A percentile compares a stretch with the other conserved stretches of the same genome.
These are phyloP conservation scores for Drosophila emarginata DNA, from an alignment of 2,888 invertebrate species.

Conservation along the genomic window DNA sequence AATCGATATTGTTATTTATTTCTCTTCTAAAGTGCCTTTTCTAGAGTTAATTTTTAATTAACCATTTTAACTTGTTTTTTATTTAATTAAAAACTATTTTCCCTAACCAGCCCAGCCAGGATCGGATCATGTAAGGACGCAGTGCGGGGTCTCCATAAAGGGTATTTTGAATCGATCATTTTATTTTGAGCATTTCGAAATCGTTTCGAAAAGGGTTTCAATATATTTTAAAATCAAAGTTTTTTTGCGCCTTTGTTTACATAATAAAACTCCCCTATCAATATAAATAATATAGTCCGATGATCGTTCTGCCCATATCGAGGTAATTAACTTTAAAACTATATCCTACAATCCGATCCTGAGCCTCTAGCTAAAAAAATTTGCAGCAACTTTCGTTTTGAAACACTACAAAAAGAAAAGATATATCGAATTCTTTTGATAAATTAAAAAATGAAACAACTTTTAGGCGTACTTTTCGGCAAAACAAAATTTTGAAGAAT, in stretches of 20 bases:
- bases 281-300: neutral
- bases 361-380: constrained; percentile 2
- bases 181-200: neutral
- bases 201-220: neutral
- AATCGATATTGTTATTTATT: neutral
- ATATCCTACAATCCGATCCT: neutral
- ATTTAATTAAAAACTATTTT: constrained; percentile 10
- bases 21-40: constrained; percentile 71
- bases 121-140: neutral
- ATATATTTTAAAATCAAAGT: neutral
- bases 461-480: constrained; percentile 77
- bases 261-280: neutral
- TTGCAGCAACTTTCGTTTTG: constrained; percentile 62
- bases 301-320: neutral
- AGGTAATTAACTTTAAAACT: constrained; percentile 3
- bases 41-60: constrained; percentile 49
- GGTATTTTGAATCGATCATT: no score
- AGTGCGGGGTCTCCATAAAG: no score
- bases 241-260: neutral
- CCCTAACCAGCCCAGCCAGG: neutral
- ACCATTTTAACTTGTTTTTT: constrained; percentile 1
- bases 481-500: constrained; percentile 45
- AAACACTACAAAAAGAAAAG: constrained; percentile 34
- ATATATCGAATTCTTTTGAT: constrained; percentile 29
- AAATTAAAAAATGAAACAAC: constrained; percentile 12